Evolutionary conservation across 2,113 vertebrate genomes (phyloP).

Genomic region (Plotosus lineatus): DNA sequence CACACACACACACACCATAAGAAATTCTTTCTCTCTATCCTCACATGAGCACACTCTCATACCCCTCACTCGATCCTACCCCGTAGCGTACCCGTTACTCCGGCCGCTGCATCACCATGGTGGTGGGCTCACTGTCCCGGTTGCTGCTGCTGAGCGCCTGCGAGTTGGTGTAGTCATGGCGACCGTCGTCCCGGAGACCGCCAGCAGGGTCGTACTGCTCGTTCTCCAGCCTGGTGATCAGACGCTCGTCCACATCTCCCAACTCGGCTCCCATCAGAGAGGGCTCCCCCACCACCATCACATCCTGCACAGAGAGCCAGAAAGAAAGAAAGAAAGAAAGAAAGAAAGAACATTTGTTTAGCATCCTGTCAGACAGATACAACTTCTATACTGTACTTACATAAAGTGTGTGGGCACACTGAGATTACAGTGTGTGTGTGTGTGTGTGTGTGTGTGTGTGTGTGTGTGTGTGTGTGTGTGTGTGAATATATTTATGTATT

Average conservation of each 20-base stretch:
- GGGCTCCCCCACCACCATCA: constrained; percentile 91
- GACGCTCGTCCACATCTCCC: constrained; percentile 88
- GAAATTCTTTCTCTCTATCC: constrained; percentile 28
- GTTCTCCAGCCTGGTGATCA: constrained; percentile 92
- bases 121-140: constrained; percentile 85
- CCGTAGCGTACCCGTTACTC: constrained; percentile 66
- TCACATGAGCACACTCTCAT: constrained; percentile 23
- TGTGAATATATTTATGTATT: not conserved
- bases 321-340: constrained; percentile 12
- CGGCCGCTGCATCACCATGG: constrained; percentile 80
- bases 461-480: not conserved
- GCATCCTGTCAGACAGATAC: constrained; percentile 3
- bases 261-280: constrained; percentile 90
- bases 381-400: constrained; percentile 19
- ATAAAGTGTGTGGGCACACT: constrained; percentile 21
- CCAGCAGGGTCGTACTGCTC: constrained; percentile 87
- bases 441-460: not conserved
- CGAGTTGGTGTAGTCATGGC: constrained; percentile 82
- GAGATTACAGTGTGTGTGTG: not conserved
- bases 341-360: constrained; percentile 16
- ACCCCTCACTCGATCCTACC: constrained; percentile 33
- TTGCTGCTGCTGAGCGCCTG: constrained; percentile 82
- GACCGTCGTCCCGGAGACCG: constrained; percentile 86
- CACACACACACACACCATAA: constrained; percentile 37
- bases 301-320: constrained; percentile 79